Conservation (phyloP, 2,113 vertebrate species). For the Scalopus aquaticus region DNA sequence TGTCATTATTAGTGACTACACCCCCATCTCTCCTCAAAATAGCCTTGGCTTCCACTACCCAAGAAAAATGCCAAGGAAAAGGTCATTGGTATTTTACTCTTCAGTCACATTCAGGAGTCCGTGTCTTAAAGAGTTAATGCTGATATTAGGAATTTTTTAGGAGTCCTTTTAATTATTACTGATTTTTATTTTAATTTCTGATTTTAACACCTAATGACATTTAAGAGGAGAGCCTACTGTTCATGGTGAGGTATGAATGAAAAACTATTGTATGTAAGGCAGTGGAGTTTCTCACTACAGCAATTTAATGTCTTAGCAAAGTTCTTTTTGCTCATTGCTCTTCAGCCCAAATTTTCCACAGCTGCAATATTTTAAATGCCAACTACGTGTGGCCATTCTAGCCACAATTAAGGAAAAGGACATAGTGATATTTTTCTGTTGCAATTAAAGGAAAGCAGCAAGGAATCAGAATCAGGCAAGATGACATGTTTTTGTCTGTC, state of each 20-base stretch:
- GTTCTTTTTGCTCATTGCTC: background rate
- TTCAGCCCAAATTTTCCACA: background rate
- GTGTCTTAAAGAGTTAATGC: background rate
- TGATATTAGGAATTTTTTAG: background rate
- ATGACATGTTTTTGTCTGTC: background rate
- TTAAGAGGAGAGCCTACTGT: background rate
- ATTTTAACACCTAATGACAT: background rate
- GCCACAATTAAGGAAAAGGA: background rate
- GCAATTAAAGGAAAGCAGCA: background rate
- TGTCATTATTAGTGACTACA: background rate
- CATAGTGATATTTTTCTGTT: background rate
- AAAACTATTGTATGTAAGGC: background rate
- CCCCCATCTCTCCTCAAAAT: background rate
- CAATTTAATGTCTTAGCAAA: background rate
- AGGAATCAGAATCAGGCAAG: background rate
- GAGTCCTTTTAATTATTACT: background rate
- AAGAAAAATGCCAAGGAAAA: background rate
- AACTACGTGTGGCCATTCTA: background rate
- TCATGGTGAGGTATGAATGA: background rate
- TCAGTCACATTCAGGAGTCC: background rate
- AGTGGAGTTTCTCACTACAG: background rate
- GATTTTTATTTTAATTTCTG: background rate
- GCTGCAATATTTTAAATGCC: background rate
- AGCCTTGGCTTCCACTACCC: background rate
- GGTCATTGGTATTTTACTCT: background rate